Base-by-base conservation (phyloP, 2,797 vertebrate species). In the Petrocephalus schoutedeni region DNA sequence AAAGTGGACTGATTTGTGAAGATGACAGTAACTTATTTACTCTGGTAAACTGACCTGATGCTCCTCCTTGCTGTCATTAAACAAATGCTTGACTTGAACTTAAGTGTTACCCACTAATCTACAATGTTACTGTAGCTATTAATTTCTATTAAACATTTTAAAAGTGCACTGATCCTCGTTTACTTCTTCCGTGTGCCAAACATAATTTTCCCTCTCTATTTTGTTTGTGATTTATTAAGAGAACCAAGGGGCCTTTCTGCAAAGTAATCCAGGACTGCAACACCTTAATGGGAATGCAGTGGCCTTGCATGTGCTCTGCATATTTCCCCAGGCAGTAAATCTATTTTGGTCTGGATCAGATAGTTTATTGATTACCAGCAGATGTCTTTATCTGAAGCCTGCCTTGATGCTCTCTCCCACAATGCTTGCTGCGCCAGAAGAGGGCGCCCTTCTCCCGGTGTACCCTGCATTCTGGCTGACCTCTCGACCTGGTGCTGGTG, bases 11-110 rank as follows among this genome's bases (percentile, higher is more conserved):
- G 80, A 82, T 88, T 87, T 86, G 71, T 88, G 86, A 88, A 91
- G 86, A 88, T 71, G 12, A 85, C 87, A 87, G 87, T 90, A 87
- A 91, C 92, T 90, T 90, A 92, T 91, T 92, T 90, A 53, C 84
- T 85, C 90, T 85, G 83, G 89, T 86, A 90, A 90, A 92, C 85
- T 87, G 87, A 91, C 89, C 89, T 82, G 36, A 67, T 36, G 74
- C 89, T 89, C 77, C 85, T 87, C 83, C 45, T 71, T 82, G 57
- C 23, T 89, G 41, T 87, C 71, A 14, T 83, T 87, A 64, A 86
- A 87, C 58, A 64, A 57, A 86, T 77, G 86, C 89, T 89, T 77
- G 28, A 49, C 54, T 64, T 64, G 71, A 77, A 77, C 85, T 77
- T 87, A 57, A 82, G 6, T 53, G 23, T 84, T 82, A 59, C 61